Percentiles rank a stretch among this genome's conserved stretches.
Evolutionary conservation across 2,797 vertebrate species (phyloP).

Genomic region (Bothrops alternatus): DNA sequence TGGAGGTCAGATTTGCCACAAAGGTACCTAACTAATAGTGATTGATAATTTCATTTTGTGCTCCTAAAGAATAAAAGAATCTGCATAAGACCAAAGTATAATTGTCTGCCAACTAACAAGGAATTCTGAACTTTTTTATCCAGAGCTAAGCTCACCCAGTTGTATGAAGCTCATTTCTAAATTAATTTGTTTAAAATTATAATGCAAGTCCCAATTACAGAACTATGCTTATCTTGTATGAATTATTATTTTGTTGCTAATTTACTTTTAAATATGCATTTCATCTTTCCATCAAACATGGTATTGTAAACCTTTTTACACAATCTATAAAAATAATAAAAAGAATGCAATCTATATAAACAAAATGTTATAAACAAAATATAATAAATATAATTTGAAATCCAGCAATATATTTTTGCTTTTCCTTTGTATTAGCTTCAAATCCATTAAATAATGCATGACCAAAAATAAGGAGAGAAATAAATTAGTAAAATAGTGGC

Average conservation of each 20-base stretch:
- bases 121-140: background rate
- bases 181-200: background rate
- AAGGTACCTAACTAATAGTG: background rate
- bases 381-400: background rate
- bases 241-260: background rate
- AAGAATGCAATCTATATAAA: background rate
- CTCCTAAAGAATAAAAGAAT: background rate
- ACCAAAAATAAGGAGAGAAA: background rate
- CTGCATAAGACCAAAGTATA: background rate
- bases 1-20: background rate
- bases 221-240: background rate
- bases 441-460: background rate
- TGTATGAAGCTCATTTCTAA: background rate
- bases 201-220: background rate
- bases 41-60: background rate
- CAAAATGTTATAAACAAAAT: background rate
- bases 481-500: background rate
- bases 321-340: background rate
- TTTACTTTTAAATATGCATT: background rate
- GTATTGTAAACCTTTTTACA: background rate
- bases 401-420: background rate
- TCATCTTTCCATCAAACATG: background rate
- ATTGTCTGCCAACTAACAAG: background rate
- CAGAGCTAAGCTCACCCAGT: background rate
- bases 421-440: background rate